phyloP scores from a whole-genome alignment of 2,797 vertebrate genomes.

The Melanogrammus aeglefinus region DNA sequence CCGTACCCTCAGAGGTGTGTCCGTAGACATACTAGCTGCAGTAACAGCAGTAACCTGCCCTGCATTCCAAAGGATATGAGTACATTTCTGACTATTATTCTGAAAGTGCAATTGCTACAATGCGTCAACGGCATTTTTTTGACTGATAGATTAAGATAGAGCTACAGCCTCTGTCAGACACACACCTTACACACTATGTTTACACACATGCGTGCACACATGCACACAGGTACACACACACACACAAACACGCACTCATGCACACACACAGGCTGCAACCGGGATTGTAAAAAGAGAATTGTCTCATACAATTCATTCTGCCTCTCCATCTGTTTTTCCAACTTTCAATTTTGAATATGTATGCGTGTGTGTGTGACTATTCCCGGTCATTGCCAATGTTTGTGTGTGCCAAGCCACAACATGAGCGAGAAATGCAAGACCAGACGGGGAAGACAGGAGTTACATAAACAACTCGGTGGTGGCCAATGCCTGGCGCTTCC shows the following conservation, averaged over 20 bases:
- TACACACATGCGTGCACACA: background rate
- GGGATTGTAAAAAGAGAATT: conserved; percentile 36
- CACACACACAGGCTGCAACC: conserved; percentile 30
- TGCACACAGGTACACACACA: conserved; percentile 14
- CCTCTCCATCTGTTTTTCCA: conserved; percentile 54
- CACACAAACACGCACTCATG: conserved; percentile 35
- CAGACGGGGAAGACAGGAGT: conserved; percentile 40
- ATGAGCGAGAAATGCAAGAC: conserved; percentile 48
- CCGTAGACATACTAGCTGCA: background rate
- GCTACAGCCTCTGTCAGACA: background rate
- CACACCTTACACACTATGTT: background rate
- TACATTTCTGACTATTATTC: background rate
- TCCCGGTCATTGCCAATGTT: conserved; percentile 26
- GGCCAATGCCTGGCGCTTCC: conserved; percentile 47
- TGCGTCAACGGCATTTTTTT: background rate
- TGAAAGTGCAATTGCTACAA: background rate
- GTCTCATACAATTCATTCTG: conserved; percentile 45
- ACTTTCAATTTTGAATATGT: background rate
- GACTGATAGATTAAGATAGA: background rate
- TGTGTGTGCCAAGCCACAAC: conserved; percentile 46
- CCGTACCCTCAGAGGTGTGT: background rate
- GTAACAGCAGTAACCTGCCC: background rate
- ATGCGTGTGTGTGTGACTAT: conserved; percentile 23
- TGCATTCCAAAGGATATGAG: background rate
- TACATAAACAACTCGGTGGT: conserved; percentile 48